A percentile compares a stretch with the other conserved stretches of the same genome.
Conservation (phyloP, 2,888 invertebrate genomes). For the Eristalis arbustorum region DNA sequence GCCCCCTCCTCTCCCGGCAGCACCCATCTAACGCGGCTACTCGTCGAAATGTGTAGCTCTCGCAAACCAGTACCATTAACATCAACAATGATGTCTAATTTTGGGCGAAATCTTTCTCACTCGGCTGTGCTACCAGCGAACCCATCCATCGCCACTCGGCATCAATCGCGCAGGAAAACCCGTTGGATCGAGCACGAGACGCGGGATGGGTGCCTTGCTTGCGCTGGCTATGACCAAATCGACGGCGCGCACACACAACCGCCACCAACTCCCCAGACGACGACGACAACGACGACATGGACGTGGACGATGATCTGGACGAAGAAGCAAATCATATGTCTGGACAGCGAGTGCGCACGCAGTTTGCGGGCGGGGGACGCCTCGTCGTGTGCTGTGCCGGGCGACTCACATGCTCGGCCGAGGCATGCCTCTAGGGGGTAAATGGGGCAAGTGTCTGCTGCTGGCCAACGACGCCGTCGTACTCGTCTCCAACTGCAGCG, state of each 20-base stretch:
- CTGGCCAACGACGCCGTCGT: conserved; percentile 4
- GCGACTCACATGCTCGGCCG: neutral
- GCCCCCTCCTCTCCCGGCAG: neutral
- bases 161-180: conserved; percentile 27
- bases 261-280: conserved; percentile 4
- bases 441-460: conserved; percentile 45
- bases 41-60: conserved; percentile 13
- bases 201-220: conserved; percentile 53
- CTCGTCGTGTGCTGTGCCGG: neutral
- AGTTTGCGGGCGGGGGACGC: conserved; percentile 13
- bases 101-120: conserved; percentile 59
- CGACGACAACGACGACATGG: neutral
- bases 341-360: conserved; percentile 34
- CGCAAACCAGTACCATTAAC: conserved; percentile 59
- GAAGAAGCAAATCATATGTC: conserved; percentile 39
- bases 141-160: conserved; percentile 44
- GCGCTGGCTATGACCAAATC: conserved; percentile 51
- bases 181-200: conserved; percentile 31
- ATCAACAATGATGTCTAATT: conserved; percentile 62
- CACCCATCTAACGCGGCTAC: conserved; percentile 7
- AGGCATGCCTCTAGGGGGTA: conserved; percentile 39
- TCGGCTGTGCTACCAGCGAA: conserved; percentile 36
- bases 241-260: conserved; percentile 36
- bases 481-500: neutral
- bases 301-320: neutral